Conservation (phyloP, 2,888 invertebrate species). For the Melipona beecheii region DNA sequence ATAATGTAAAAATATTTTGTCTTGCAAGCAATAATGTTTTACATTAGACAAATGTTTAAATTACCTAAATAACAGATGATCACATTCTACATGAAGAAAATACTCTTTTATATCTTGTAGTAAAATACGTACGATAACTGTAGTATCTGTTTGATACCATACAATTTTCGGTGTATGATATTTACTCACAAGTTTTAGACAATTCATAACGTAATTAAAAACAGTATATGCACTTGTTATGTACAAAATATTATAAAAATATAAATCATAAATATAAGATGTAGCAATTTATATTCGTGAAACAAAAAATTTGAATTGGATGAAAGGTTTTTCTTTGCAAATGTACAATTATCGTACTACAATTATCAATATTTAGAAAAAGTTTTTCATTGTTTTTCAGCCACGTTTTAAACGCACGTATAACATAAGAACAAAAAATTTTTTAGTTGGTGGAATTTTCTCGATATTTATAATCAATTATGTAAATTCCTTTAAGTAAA, state of each 20-base stretch:
- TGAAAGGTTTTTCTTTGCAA: not conserved
- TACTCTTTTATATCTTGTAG: constrained; percentile 76
- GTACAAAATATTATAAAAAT: not conserved
- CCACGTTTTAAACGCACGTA: no score
- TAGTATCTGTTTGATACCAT: constrained; percentile 79
- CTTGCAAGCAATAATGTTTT: not conserved
- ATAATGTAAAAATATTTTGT: not conserved
- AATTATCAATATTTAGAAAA: not conserved
- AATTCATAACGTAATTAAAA: constrained; percentile 39
- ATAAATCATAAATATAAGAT: not conserved
- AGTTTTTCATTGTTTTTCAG: no score
- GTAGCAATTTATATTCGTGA: not conserved
- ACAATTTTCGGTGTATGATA: constrained; percentile 72
- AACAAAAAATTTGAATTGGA: not conserved
- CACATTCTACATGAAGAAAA: constrained; percentile 71
- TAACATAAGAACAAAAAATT: not conserved
- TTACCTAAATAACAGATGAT: constrained; percentile 78
- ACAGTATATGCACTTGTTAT: constrained; percentile 2
- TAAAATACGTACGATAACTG: constrained; percentile 75
- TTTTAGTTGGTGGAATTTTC: constrained; percentile 1
- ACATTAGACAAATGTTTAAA: not conserved
- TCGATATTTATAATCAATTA: not conserved
- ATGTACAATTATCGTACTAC: not conserved
- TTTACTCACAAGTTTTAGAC: constrained; percentile 47
- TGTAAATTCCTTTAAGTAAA: not conserved